Conservation (phyloP, 1,140 invertebrate species). For the Lerema accius region DNA sequence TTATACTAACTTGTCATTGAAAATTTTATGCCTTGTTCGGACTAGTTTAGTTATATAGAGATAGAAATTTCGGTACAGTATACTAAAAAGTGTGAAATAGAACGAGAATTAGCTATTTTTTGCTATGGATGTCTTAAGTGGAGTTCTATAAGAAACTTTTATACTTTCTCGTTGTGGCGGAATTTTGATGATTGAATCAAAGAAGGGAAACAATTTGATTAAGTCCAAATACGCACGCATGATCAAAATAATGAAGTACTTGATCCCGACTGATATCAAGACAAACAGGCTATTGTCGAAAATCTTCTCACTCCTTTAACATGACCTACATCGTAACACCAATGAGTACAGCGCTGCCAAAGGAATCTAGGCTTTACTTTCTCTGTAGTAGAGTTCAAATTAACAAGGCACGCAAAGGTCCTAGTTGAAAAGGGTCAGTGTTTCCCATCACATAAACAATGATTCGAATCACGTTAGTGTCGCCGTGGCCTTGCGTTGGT, state of each 20-base stretch:
- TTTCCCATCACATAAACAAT: constrained; percentile 45
- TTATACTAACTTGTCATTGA: no score
- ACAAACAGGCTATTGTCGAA: constrained; percentile 20
- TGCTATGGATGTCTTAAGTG: no score
- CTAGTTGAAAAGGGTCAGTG: constrained; percentile 32
- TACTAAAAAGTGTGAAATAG: no score
- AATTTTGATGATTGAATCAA: no score
- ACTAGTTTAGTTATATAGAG: no score
- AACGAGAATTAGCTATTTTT: no score
- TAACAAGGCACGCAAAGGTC: background rate
- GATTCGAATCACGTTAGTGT: constrained; percentile 36
- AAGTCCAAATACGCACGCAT: background rate
- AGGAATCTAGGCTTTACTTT: background rate
- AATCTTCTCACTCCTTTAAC: constrained; percentile 14
- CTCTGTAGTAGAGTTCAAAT: background rate
- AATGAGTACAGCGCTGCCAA: background rate
- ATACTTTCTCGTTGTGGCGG: constrained; percentile 1
- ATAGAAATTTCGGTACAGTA: no score
- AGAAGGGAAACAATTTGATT: background rate
- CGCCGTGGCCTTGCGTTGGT: constrained; percentile 27
- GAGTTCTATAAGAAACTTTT: no score
- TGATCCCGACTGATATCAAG: constrained; percentile 9
- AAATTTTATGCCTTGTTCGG: no score
- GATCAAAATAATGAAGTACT: background rate
- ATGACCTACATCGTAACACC: constrained; percentile 7